Base-by-base conservation (phyloP, 2,797 vertebrate species). In the Chanos chanos region DNA sequence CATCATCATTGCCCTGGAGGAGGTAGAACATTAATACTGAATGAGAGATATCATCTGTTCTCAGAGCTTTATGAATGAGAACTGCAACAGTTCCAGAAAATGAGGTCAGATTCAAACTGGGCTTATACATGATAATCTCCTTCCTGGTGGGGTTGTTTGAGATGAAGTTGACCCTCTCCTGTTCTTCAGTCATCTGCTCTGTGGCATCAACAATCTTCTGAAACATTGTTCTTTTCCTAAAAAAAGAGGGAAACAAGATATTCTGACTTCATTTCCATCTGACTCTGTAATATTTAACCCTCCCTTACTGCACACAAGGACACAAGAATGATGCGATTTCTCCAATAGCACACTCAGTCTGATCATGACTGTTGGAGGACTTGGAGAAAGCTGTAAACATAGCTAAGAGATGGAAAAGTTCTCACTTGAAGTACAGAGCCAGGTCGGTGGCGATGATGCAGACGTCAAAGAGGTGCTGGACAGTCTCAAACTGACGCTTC, bases 341-440 rank as follows among this genome's bases (percentile, higher is more conserved):
- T n/a, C n/a, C n/a, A n/a, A n/a, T n/a, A n/a, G n/a, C n/a, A n/a
- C n/a, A n/a, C n/a, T n/a, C n/a, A n/a, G n/a, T n/a, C n/a, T n/a
- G n/a, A n/a, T n/a, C n/a, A n/a, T n/a, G n/a, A n/a, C n/a, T n/a
- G n/a, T n/a, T n/a, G n/a, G n/a, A n/a, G n/a, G n/a, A n/a, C n/a
- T n/a, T n/a, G n/a, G n/a, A n/a, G n/a, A n/a, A n/a, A n/a, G n/a
- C n/a, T n/a, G n/a, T n/a, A n/a, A n/a, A n/a, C n/a, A n/a, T n/a
- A n/a, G n/a, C n/a, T n/a, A n/a, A n/a, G n/a, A n/a, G n/a, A n/a
- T 16, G 13, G 40, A 16, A 8, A 33, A 13, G 54, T 18, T 73
- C 91, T 90, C 87, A 92, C 91, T 92, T 92, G 85, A 91, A 92
- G 77, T 92, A 92, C 39, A 92, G 83, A 60, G 91, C 90, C 84